Conservation (phyloP, 2,113 vertebrate species). For the Colossoma macropomum region DNA sequence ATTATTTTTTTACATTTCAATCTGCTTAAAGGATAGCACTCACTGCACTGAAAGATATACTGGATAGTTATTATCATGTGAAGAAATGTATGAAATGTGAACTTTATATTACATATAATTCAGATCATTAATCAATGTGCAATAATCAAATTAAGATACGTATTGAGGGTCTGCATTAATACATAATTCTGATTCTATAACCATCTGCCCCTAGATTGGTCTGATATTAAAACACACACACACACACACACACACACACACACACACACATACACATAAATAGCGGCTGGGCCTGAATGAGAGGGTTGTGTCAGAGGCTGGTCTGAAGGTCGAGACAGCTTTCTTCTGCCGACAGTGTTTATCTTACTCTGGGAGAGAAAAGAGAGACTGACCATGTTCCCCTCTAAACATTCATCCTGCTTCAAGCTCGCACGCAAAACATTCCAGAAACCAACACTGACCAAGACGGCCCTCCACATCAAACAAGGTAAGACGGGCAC, state of each 20-base stretch:
- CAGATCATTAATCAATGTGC: too few relatives aligned
- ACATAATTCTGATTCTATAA: too few relatives aligned
- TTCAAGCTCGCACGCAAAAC: constrained; percentile 62
- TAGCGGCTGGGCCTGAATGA: too few relatives aligned
- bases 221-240: constrained; percentile 39
- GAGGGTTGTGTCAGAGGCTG: constrained; percentile 83
- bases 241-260: constrained; percentile 82
- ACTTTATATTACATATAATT: too few relatives aligned
- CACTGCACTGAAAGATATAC: too few relatives aligned
- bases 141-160: too few relatives aligned
- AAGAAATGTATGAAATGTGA: too few relatives aligned
- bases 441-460: constrained; percentile 60
- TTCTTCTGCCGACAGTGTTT: constrained; percentile 83
- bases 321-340: constrained; percentile 82
- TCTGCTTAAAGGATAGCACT: too few relatives aligned
- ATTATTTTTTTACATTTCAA: too few relatives aligned
- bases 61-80: too few relatives aligned
- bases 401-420: constrained; percentile 74
- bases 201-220: background rate
- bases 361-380: constrained; percentile 79
- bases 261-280: too few relatives aligned
- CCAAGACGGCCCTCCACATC: constrained; percentile 50
- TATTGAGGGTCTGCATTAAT: too few relatives aligned
- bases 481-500: constrained; percentile 28
- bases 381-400: constrained; percentile 80